Conservation (phyloP, 2,113 vertebrate species). For the Bubo bubo region DNA sequence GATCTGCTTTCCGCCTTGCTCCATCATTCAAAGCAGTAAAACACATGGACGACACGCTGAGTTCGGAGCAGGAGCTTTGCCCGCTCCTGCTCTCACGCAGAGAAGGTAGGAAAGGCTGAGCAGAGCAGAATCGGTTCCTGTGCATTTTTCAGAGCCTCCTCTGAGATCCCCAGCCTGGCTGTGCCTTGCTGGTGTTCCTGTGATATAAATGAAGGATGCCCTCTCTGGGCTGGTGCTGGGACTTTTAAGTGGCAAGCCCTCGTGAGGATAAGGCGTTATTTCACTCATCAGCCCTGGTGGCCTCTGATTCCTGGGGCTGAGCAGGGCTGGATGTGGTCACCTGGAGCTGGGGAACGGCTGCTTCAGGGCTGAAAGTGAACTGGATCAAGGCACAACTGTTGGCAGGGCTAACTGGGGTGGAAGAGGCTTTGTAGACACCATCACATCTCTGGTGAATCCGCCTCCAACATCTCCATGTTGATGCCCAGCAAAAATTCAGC, state of each 20-base stretch:
- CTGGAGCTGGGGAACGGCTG: background rate
- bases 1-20: background rate
- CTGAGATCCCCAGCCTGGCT: background rate
- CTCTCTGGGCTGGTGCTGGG: background rate
- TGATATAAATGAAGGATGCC: background rate
- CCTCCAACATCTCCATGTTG: rapidly evolving
- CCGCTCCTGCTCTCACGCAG: rapidly evolving
- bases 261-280: rapidly evolving
- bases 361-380: background rate
- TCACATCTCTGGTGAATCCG: background rate
- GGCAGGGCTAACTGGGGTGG: background rate
- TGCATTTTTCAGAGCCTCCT: rapidly evolving
- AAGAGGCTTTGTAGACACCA: background rate
- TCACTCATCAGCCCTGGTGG: rapidly evolving
- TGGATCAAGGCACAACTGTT: background rate
- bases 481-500: background rate
- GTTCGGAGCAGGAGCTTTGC: background rate
- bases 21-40: background rate
- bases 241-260: background rate
- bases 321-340: background rate
- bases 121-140: background rate
- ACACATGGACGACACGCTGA: rapidly evolving
- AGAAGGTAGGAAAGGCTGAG: background rate
- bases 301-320: background rate
- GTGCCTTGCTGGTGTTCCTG: background rate